Evolutionary conservation across 2,888 invertebrate species (phyloP).

Genomic region (Bruchidius siliquastri): DNA sequence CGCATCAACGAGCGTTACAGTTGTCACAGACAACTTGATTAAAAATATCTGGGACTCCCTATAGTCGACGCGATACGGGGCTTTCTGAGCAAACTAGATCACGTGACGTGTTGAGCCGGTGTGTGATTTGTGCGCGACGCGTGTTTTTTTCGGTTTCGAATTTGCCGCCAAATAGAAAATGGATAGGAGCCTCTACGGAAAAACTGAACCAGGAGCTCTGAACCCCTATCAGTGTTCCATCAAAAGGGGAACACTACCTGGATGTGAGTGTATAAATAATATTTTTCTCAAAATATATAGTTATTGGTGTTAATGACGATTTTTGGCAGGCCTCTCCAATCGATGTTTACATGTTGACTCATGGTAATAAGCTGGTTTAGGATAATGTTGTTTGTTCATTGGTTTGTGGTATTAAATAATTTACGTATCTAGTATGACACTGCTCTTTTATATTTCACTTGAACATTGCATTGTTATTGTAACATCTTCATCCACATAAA

Average conservation of each 20-base stretch:
- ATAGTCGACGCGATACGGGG: not conserved
- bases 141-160: not conserved
- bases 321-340: not conserved
- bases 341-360: not conserved
- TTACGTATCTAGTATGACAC: no score
- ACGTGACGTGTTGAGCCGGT: not conserved
- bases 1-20: not conserved
- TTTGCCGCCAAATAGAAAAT: slow-evolving; percentile 43
- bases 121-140: not conserved
- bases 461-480: no score
- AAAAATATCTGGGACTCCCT: not conserved
- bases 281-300: not conserved
- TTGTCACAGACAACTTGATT: not conserved
- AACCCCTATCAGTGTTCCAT: slow-evolving; percentile 82
- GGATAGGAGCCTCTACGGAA: slow-evolving; percentile 90
- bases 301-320: not conserved
- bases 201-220: slow-evolving; percentile 77
- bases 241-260: slow-evolving; percentile 78
- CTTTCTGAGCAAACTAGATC: not conserved
- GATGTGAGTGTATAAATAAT: slow-evolving; percentile 65
- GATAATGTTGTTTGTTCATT: no score
- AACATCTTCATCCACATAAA: no score
- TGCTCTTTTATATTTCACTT: no score
- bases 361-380: no score
- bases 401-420: no score